phyloP scores from a whole-genome alignment of 2,797 vertebrate species.

The Leptodactylus fallax region DNA sequence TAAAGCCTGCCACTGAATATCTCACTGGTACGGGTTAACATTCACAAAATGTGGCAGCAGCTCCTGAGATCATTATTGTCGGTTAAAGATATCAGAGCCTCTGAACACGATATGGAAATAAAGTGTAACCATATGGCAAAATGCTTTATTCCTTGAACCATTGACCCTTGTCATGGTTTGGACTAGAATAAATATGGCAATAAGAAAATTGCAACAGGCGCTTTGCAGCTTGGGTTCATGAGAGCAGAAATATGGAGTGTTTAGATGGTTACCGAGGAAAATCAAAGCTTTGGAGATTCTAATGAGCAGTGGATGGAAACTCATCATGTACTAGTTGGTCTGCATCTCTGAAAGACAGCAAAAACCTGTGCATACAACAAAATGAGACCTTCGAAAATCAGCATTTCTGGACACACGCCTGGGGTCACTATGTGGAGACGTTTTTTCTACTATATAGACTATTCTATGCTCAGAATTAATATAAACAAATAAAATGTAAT shows the following conservation, averaged over 20 bases:
- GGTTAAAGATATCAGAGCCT: slow-evolving; percentile 82
- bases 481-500: too few species aligned
- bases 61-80: slow-evolving; percentile 84
- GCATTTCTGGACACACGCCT: too few species aligned
- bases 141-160: slow-evolving; percentile 77
- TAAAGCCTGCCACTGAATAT: not conserved
- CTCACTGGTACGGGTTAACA: slow-evolving; percentile 32
- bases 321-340: slow-evolving; percentile 19
- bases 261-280: slow-evolving; percentile 68
- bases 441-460: not conserved
- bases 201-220: slow-evolving; percentile 67
- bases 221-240: slow-evolving; percentile 70
- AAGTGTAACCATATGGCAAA: slow-evolving; percentile 82
- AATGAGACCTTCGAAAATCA: not conserved
- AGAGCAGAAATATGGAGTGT: slow-evolving; percentile 68
- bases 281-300: slow-evolving; percentile 48
- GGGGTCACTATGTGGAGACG: not conserved
- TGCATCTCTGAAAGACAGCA: not conserved
- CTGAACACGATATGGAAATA: slow-evolving; percentile 76
- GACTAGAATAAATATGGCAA: slow-evolving; percentile 67
- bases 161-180: slow-evolving; percentile 70
- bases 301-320: slow-evolving; percentile 24
- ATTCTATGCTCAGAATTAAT: too few species aligned
- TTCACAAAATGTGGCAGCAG: slow-evolving; percentile 67
- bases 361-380: not conserved